Evolutionary conservation across 2,113 vertebrate species (phyloP).

Genomic region (Ciconia boyciana): DNA sequence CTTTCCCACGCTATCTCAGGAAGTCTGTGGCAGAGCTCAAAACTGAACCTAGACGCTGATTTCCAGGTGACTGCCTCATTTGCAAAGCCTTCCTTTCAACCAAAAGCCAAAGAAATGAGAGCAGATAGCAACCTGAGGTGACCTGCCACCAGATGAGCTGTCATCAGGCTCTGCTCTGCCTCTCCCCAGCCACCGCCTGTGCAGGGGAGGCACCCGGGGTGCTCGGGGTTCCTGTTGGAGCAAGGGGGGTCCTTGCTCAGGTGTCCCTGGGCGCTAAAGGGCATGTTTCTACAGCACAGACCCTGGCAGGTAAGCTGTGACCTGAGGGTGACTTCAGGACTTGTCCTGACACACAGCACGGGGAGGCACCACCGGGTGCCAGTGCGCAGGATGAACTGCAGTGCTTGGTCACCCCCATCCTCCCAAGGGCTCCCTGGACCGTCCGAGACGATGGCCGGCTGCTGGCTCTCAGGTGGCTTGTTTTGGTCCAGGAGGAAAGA

Average conservation of each 20-base stretch:
- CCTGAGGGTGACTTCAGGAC: background rate
- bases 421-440: background rate
- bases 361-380: rapidly evolving
- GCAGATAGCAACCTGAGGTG: background rate
- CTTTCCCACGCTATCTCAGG: slow-evolving; percentile 19
- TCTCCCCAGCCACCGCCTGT: background rate
- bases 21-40: background rate
- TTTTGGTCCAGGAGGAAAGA: background rate
- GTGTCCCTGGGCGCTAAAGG: background rate
- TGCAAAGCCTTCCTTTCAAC: background rate
- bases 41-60: background rate
- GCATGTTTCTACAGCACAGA: background rate
- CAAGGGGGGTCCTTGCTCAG: background rate
- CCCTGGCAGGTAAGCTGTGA: background rate
- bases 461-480: background rate
- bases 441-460: rapidly evolving
- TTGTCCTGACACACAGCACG: background rate
- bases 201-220: background rate
- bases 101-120: background rate
- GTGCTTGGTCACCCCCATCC: background rate
- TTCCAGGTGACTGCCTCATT: background rate
- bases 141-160: background rate
- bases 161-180: background rate
- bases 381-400: rapidly evolving
- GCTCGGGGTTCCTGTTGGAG: background rate